A percentile compares a stretch with the other conserved stretches of the same genome.
Evolutionary conservation across 2,113 vertebrate genomes (phyloP).

Genomic region (Centropus bengalensis): DNA sequence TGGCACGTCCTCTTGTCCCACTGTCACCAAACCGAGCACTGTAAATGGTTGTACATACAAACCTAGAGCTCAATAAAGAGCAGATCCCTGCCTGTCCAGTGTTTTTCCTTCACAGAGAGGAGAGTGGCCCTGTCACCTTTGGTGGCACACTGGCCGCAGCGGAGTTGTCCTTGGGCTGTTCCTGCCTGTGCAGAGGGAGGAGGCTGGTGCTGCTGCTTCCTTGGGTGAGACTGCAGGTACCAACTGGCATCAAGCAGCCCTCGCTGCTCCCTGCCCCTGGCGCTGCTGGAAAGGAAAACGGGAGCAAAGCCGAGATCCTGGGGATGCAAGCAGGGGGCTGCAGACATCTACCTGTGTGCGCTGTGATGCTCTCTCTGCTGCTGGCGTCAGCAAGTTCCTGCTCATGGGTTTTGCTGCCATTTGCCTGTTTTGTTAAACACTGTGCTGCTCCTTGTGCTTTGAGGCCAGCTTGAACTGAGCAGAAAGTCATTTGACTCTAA

Average conservation of each 20-base stretch:
- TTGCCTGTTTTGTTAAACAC: background rate
- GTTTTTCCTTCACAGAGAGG: background rate
- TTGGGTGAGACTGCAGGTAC: background rate
- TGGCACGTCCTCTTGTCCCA: background rate
- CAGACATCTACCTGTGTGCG: background rate
- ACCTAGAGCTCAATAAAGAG: conserved; percentile 53
- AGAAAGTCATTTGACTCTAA: background rate
- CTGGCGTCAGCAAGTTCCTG: background rate
- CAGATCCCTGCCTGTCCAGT: background rate
- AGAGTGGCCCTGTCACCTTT: background rate
- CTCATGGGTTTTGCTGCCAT: background rate
- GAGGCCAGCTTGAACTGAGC: background rate
- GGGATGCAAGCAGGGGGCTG: background rate
- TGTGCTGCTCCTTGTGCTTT: background rate
- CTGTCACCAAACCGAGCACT: background rate
- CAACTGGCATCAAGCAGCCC: background rate
- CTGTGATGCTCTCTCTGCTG: background rate
- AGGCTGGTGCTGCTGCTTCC: background rate
- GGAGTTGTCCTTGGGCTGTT: background rate
- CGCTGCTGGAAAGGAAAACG: background rate
- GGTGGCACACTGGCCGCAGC: background rate
- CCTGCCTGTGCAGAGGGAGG: background rate
- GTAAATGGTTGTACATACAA: conserved; percentile 32
- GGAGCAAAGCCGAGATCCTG: background rate
- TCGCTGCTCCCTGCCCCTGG: background rate